A percentile compares a stretch with the other conserved stretches of the same genome.
These are phyloP conservation scores for Mus minutoides DNA, from an alignment of 2,797 vertebrate genomes.

Conservation along the genomic window DNA sequence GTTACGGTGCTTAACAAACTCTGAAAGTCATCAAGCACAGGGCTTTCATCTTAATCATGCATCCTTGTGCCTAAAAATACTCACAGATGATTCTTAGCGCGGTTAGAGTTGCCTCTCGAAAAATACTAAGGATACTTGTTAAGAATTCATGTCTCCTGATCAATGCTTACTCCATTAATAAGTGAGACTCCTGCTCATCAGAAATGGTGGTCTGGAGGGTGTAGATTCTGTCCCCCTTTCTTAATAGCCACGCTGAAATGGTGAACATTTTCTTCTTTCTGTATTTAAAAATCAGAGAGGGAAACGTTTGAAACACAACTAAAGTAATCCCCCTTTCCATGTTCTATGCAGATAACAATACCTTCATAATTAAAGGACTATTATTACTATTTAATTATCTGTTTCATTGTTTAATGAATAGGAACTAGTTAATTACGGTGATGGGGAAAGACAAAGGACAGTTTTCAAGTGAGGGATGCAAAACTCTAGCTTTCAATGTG, in stretches of 20 bases:
- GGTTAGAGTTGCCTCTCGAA: constrained; percentile 64
- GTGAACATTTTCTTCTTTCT: constrained; percentile 62
- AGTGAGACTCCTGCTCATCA: constrained; percentile 55
- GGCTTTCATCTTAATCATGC: constrained; percentile 70
- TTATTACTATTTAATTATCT: constrained; percentile 86
- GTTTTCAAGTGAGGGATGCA: constrained; percentile 66
- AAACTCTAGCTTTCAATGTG: constrained; percentile 71
- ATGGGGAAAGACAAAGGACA: constrained; percentile 80
- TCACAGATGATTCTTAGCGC: constrained; percentile 62
- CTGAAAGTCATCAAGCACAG: constrained; percentile 59
- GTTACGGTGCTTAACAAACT: constrained; percentile 58
- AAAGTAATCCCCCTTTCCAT: constrained; percentile 67
- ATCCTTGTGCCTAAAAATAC: constrained; percentile 75
- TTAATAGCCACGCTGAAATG: constrained; percentile 57
- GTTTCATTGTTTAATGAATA: constrained; percentile 84
- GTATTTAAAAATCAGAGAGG: constrained; percentile 79
- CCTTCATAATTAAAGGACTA: constrained; percentile 84
- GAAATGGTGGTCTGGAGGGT: constrained; percentile 53
- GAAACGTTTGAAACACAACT: constrained; percentile 64
- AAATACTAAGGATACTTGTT: constrained; percentile 61
- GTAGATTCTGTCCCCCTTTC: constrained; percentile 32
- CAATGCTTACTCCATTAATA: constrained; percentile 68
- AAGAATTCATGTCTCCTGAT: constrained; percentile 64
- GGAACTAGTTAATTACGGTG: constrained; percentile 82
- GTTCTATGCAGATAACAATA: constrained; percentile 81